Conservation (phyloP, 2,888 invertebrate genomes). For the Apotomis capreana region DNA sequence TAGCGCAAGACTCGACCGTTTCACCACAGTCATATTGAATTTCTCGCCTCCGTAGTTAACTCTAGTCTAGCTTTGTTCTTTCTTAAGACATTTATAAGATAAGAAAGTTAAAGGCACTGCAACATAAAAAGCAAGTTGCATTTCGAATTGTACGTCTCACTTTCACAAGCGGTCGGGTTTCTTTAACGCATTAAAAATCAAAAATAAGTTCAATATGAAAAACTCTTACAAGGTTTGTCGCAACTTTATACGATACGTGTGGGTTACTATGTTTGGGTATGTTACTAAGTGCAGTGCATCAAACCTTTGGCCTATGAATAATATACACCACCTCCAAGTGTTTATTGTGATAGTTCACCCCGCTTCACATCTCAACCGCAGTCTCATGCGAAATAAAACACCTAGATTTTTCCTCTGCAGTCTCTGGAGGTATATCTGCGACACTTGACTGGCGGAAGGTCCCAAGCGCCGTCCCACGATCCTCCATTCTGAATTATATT, state of each 20-base stretch:
- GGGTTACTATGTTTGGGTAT: neutral
- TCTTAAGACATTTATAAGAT: constrained; percentile 14
- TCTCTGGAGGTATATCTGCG: constrained; percentile 65
- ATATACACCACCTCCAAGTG: constrained; percentile 71
- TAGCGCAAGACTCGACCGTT: constrained; percentile 60
- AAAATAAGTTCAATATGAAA: too few relatives aligned
- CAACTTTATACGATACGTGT: neutral
- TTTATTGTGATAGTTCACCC: constrained; percentile 76
- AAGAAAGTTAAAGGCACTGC: constrained; percentile 18
- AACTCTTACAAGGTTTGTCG: neutral
- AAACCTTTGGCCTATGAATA: constrained; percentile 73
- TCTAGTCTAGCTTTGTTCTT: constrained; percentile 44
- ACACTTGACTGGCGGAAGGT: constrained; percentile 53
- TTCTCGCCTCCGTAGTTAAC: constrained; percentile 52
- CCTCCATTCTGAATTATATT: constrained; percentile 66
- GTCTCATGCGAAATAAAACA: constrained; percentile 78
- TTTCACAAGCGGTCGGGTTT: neutral
- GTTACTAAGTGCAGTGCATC: constrained; percentile 50
- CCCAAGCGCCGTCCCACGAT: constrained; percentile 53
- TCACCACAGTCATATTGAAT: constrained; percentile 63
- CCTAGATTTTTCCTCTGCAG: constrained; percentile 78
- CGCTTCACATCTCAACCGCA: constrained; percentile 67
- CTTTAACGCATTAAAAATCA: too few relatives aligned
- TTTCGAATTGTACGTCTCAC: neutral
- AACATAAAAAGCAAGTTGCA: constrained; percentile 8